phyloP scores from a whole-genome alignment of 1,140 invertebrate genomes.

The Meloidogyne floridensis region DNA sequence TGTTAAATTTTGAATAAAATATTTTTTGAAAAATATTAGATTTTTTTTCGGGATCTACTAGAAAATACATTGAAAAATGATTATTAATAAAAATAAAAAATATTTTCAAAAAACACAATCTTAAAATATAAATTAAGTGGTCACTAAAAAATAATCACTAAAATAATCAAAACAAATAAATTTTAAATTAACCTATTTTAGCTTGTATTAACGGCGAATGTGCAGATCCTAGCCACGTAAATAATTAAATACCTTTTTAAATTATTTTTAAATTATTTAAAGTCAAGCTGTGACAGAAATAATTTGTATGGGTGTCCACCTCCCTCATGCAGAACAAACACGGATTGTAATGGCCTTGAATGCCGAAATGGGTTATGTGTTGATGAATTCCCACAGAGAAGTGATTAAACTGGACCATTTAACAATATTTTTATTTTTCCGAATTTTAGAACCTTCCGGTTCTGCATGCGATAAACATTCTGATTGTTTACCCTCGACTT shows the following conservation, averaged over 20 bases:
- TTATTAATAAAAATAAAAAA: too few relatives aligned
- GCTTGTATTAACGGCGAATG: neutral
- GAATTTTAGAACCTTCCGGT: neutral
- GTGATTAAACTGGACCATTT: neutral
- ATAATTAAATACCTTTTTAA: neutral
- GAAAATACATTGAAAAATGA: too few relatives aligned
- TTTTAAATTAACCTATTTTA: neutral
- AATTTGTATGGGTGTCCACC: neutral
- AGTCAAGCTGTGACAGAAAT: neutral
- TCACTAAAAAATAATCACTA: too few relatives aligned
- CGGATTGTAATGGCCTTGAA: neutral
- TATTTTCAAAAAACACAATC: too few relatives aligned
- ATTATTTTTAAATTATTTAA: neutral
- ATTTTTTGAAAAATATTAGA: too few relatives aligned
- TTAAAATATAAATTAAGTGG: too few relatives aligned
- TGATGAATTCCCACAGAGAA: neutral
- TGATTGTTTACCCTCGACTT: neutral
- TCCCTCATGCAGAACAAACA: neutral
- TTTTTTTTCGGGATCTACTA: too few relatives aligned
- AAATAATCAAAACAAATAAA: too few relatives aligned
- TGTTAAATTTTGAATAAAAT: too few relatives aligned
- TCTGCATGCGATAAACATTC: conserved; percentile 6
- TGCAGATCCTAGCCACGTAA: neutral
- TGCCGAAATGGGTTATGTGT: neutral
- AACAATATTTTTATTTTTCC: too few relatives aligned